A percentile compares a stretch with the other conserved stretches of the same genome.
Conservation (phyloP, 2,113 vertebrate species). For the Microcebus murinus region DNA sequence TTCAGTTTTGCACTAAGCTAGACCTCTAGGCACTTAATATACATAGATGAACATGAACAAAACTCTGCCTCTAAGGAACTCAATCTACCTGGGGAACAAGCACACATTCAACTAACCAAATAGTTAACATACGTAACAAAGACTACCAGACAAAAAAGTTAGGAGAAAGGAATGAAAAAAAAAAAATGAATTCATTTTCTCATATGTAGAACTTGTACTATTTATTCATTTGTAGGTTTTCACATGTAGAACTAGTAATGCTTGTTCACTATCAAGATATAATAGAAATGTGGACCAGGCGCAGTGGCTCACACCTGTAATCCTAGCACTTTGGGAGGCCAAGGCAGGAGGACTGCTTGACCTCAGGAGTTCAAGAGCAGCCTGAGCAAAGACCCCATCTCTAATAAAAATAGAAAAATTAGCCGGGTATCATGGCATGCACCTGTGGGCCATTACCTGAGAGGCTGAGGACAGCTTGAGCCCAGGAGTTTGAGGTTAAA, state of each 20-base stretch:
- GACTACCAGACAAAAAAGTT: neutral
- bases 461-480: too few relatives aligned
- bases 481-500: too few relatives aligned
- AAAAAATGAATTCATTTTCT: neutral
- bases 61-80: neutral
- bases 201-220: neutral
- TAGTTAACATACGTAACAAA: neutral
- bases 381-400: too few relatives aligned
- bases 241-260: neutral
- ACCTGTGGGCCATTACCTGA: too few relatives aligned
- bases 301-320: too few relatives aligned
- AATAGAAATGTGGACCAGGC: neutral
- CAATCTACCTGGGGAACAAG: neutral
- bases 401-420: too few relatives aligned
- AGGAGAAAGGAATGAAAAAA: neutral
- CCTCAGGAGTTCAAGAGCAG: too few relatives aligned
- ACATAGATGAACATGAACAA: neutral
- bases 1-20: constrained; percentile 2
- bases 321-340: too few relatives aligned
- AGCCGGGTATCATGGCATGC: too few relatives aligned
- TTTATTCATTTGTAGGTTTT: neutral
- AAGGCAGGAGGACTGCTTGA: too few relatives aligned
- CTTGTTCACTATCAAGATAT: neutral
- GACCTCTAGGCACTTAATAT: neutral
- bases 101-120: neutral